These are phyloP conservation scores for Carassius auratus DNA, from an alignment of 2,113 vertebrate species.

Conservation along the genomic window DNA sequence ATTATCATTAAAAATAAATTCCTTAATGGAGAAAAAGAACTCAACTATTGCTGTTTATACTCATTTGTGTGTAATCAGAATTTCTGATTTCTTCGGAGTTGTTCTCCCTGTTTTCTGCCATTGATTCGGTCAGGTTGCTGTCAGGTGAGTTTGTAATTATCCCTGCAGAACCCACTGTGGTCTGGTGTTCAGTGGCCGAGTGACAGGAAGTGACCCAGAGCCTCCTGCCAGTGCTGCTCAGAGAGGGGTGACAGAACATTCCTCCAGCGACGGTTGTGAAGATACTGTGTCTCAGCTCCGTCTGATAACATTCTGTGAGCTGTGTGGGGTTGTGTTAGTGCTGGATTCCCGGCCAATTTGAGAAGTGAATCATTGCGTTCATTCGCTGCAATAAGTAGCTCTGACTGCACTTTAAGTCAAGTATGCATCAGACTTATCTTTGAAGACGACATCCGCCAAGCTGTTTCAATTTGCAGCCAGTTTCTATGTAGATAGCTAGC, in stretches of 20 bases:
- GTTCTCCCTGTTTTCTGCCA: neutral
- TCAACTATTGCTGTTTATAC: too few relatives aligned
- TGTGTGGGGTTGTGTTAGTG: conserved; percentile 48
- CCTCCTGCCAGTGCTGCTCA: neutral
- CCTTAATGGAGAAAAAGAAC: neutral
- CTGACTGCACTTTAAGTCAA: neutral
- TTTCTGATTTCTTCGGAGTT: neutral
- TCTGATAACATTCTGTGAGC: neutral
- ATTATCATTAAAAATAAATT: neutral
- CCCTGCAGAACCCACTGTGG: neutral
- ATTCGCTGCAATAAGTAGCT: neutral
- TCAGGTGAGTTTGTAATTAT: neutral
- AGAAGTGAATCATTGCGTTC: neutral
- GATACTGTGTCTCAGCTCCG: neutral
- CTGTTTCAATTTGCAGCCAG: too few relatives aligned
- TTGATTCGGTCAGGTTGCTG: neutral
- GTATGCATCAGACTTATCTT: neutral
- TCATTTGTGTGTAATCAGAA: too few relatives aligned
- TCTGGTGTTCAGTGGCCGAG: neutral
- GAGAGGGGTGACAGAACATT: conserved; percentile 20
- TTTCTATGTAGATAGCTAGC: too few relatives aligned
- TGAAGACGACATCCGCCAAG: neutral
- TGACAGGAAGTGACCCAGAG: conserved; percentile 22
- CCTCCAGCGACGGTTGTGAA: conserved; percentile 23
- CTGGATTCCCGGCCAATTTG: neutral